These are phyloP conservation scores for Tadarida brasiliensis DNA, from an alignment of 2,797 vertebrate genomes.

Conservation along the genomic window DNA sequence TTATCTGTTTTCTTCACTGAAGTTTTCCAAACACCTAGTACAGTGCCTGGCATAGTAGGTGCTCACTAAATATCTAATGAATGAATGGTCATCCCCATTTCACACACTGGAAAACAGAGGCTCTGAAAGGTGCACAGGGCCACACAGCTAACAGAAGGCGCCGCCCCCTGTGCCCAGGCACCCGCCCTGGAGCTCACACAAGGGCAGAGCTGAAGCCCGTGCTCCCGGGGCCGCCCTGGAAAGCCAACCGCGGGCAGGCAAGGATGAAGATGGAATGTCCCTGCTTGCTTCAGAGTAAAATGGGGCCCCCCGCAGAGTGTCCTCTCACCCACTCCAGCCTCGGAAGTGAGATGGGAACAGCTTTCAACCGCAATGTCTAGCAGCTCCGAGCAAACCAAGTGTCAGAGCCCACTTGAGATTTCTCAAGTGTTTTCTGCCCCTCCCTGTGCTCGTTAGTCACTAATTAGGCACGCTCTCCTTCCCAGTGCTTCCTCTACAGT, in stretches of 20 bases:
- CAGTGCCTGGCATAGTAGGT: not conserved
- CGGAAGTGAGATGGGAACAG: not conserved
- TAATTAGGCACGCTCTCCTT: conserved; percentile 48
- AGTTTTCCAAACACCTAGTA: not conserved
- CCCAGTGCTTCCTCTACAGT: conserved; percentile 57
- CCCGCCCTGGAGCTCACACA: not conserved
- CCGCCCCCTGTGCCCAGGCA: not conserved
- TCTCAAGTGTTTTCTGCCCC: not conserved
- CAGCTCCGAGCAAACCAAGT: not conserved
- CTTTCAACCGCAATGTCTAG: not conserved
- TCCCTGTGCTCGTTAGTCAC: not conserved
- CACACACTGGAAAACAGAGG: not conserved
- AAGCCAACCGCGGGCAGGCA: not conserved
- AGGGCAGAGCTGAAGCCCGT: not conserved
- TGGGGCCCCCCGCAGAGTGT: not conserved
- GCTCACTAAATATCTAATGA: not conserved
- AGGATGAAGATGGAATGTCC: not conserved
- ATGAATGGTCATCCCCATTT: not conserved
- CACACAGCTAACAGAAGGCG: not conserved
- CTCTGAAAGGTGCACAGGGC: not conserved
- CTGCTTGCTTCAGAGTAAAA: not conserved
- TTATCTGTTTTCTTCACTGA: not conserved
- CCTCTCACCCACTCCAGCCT: not conserved
- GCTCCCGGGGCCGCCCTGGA: not conserved
- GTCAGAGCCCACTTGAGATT: not conserved